Evolutionary conservation across 92 coral and sea anemone genomes (phyloP).

Genomic region (Phymanthus crucifer): DNA sequence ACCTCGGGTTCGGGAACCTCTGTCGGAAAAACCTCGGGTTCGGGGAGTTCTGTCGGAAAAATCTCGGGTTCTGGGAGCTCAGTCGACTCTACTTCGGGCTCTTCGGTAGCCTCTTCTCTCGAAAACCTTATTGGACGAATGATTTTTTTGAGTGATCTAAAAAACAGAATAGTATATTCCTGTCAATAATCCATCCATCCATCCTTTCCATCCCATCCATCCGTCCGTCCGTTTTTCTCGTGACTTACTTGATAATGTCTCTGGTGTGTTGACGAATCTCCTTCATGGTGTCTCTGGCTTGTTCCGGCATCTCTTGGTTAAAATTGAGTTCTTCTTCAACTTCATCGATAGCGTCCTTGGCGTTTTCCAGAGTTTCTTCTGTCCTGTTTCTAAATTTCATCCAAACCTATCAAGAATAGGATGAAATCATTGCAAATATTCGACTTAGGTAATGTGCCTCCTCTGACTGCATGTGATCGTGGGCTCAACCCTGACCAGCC

Average conservation of each 20-base stretch:
- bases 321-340: constrained; percentile 21
- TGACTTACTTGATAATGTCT: background rate
- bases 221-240: background rate
- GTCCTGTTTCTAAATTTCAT: constrained; percentile 1
- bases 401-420: background rate
- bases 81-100: constrained; percentile 7
- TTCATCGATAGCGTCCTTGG: constrained; percentile 8
- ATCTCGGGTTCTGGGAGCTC: background rate
- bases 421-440: no score
- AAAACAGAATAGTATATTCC: background rate
- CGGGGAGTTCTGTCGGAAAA: background rate
- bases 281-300: background rate
- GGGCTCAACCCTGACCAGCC: no score
- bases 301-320: background rate
- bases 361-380: background rate
- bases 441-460: no score
- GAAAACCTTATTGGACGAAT: background rate
- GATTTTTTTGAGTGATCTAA: background rate
- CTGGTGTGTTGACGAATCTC: background rate
- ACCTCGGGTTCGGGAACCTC: constrained; percentile 15
- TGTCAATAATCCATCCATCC: background rate
- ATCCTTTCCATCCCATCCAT: no score
- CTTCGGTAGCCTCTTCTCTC: background rate
- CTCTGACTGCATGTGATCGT: no score
- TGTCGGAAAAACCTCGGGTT: constrained; percentile 1